Evolutionary conservation across 2,797 vertebrate genomes (phyloP).

Genomic region (Dendrocincla fuliginosa): DNA sequence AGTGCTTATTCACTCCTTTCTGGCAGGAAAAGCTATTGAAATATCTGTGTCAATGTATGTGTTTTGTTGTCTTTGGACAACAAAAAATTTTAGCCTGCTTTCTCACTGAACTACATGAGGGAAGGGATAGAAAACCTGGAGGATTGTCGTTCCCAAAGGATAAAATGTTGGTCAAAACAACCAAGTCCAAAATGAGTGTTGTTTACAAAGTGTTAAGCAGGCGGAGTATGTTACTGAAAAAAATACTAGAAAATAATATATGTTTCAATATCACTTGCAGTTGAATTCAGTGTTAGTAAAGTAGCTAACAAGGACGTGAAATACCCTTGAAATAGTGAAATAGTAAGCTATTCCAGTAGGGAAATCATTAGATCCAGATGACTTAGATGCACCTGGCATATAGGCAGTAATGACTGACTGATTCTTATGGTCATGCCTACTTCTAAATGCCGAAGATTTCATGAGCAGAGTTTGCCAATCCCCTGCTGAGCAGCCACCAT

Average conservation of each 20-base stretch:
- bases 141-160: neutral
- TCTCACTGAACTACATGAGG: neutral
- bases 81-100: neutral
- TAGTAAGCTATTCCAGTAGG: neutral
- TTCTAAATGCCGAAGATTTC: neutral
- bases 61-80: neutral
- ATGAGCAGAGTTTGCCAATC: accelerated
- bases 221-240: neutral
- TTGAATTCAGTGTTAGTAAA: neutral
- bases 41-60: accelerated
- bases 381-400: neutral
- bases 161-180: neutral
- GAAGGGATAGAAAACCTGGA: neutral
- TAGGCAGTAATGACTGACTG: accelerated
- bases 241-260: neutral
- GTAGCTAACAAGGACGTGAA: neutral
- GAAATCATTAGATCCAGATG: neutral
- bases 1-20: neutral
- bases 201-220: neutral
- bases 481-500: neutral
- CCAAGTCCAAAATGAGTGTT: neutral
- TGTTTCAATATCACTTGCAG: neutral
- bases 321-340: neutral
- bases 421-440: neutral
- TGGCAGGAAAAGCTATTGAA: neutral